Conservation (phyloP, 2,888 invertebrate species). For the Platynereis dumerilii region DNA sequence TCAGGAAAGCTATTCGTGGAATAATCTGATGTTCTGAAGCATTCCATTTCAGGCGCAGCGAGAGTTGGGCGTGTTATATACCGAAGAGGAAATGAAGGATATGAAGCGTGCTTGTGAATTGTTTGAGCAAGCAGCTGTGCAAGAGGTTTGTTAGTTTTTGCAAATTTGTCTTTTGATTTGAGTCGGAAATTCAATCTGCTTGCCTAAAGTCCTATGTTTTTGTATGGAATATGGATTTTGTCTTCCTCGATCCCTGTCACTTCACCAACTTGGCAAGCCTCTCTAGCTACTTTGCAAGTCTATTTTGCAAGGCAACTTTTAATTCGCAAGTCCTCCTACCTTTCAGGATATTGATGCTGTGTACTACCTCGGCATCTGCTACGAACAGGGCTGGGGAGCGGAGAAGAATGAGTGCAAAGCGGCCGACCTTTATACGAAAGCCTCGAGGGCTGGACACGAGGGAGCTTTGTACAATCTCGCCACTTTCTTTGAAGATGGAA, state of each 20-base stretch:
- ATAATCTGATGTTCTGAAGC: too few species aligned
- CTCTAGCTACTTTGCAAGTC: too few species aligned
- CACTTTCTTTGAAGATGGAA: conserved; percentile 26
- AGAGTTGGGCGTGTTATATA: conserved; percentile 50
- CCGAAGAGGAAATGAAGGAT: conserved; percentile 41
- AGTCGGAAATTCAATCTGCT: too few species aligned
- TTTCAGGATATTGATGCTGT: conserved; percentile 50
- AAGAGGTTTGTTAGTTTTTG: conserved; percentile 41
- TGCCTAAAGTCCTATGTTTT: too few species aligned
- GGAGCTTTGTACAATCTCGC: conserved; percentile 39
- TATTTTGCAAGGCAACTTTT: too few species aligned
- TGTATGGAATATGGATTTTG: too few species aligned
- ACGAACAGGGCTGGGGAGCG: conserved; percentile 55
- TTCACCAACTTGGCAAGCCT: too few species aligned
- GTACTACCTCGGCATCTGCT: conserved; percentile 55
- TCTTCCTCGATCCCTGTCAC: too few species aligned
- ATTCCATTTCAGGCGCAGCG: conserved; percentile 51
- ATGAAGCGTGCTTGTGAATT: conserved; percentile 42
- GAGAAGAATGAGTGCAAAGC: conserved; percentile 47
- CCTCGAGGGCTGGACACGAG: conserved; percentile 46
- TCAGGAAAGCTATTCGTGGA: too few species aligned
- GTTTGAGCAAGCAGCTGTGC: conserved; percentile 46
- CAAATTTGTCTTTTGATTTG: too few species aligned
- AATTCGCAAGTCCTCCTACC: too few species aligned
- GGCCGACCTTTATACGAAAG: conserved; percentile 44